A percentile compares a stretch with the other conserved stretches of the same genome.
These are phyloP conservation scores for Grapholita molesta DNA, from an alignment of 1,140 invertebrate genomes.

Conservation along the genomic window DNA sequence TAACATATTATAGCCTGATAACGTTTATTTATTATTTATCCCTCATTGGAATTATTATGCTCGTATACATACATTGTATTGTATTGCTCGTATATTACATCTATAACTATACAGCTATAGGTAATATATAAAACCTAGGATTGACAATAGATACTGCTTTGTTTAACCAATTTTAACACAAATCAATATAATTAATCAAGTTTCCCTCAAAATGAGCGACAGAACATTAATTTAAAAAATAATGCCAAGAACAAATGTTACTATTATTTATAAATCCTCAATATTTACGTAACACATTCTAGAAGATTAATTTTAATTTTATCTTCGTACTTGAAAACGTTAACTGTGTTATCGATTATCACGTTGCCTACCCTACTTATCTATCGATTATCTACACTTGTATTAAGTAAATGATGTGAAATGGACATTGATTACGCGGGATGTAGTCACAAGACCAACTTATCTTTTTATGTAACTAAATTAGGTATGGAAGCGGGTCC, in stretches of 20 bases:
- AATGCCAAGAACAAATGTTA: too few relatives aligned
- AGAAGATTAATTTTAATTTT: conserved; percentile 18
- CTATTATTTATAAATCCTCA: background rate
- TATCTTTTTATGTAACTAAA: background rate
- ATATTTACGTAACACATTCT: conserved; percentile 12
- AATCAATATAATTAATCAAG: too few relatives aligned
- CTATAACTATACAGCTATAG: too few relatives aligned
- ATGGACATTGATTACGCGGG: background rate
- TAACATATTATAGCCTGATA: background rate
- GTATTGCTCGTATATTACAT: background rate
- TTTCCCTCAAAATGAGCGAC: too few relatives aligned
- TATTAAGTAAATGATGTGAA: background rate
- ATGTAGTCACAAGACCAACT: background rate
- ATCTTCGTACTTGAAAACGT: conserved; percentile 18
- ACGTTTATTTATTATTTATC: background rate
- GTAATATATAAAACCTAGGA: too few relatives aligned
- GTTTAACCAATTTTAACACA: too few relatives aligned
- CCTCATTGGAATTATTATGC: background rate
- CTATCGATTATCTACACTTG: conserved; percentile 6
- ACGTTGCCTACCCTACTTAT: conserved; percentile 15
- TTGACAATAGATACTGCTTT: too few relatives aligned
- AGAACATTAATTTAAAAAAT: too few relatives aligned
- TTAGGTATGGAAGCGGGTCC: too few relatives aligned
- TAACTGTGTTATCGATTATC: conserved; percentile 9
- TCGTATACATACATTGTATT: background rate